Base-by-base conservation (phyloP, 2,888 invertebrate genomes). In the Drosophila paucipuncta region DNA sequence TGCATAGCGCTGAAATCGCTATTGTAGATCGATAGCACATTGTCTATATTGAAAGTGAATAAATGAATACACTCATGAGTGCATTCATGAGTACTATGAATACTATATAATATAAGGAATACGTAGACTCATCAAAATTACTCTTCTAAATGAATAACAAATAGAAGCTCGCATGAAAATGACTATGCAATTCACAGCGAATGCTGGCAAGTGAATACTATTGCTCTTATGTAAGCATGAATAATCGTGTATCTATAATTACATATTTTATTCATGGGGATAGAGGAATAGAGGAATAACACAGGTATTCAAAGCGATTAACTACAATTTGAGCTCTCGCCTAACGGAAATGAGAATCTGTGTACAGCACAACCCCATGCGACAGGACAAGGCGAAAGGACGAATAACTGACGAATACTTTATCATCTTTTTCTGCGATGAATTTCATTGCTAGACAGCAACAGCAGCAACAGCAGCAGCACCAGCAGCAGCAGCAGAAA, bases 281-380 rank as follows among this genome's bases (percentile, higher is more conserved):
- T 39, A 16, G 47, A 25, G 7, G 22, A 22, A 55, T 28, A 18
- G 18, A 2, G 18, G 30, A 43, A 22, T n/a, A 50, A 57, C 41
- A 50, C 53, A 61, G 53, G 67, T 68, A 80, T 80, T 76, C 78
- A 68, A 61, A 65, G 50, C 66, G 65, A 78, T 78, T 78, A 81
- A 81, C 68, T 60, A 63, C 61, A 77, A 78, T 81, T 78, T 68
- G 47, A 16, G 47, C 47, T 25, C 25, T 25, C 9, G 25, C 9
- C 47, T 57, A 73, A 50, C 81, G 78, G 78, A 78, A 78, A 78
- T 80, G 78, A 73, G 81, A 78, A 76, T 67, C 72, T 71, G 67
- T 64, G 60, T 59, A 59, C 37, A 22, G 59, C 47, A 41, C 43
- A 30, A 35, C 9, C 16, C 50, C 57, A 31, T 22, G 53, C 33